A percentile compares a stretch with the other conserved stretches of the same genome.
phyloP scores from a whole-genome alignment of 2,113 vertebrate species.

The Xiphorhynchus elegans region DNA sequence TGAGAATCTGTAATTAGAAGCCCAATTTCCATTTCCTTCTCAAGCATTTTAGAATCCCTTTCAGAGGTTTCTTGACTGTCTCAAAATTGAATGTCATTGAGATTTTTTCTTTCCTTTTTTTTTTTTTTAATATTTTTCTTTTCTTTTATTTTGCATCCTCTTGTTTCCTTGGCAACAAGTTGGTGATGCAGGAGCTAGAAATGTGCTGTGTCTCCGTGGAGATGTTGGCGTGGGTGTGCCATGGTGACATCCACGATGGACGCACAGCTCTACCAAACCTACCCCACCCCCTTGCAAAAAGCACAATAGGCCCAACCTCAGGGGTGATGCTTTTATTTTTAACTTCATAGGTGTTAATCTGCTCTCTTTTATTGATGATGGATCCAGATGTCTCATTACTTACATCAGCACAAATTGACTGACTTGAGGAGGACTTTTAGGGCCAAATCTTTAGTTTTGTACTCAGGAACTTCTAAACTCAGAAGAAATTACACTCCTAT shows the following conservation, averaged over 20 bases:
- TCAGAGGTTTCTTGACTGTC: slow-evolving; percentile 77
- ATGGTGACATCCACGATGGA: slow-evolving; percentile 62
- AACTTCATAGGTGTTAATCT: slow-evolving; percentile 39
- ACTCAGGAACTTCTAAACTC: background rate
- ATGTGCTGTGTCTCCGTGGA: slow-evolving; percentile 77
- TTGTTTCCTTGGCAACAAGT: slow-evolving; percentile 84
- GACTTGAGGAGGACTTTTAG: background rate
- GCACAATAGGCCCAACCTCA: background rate
- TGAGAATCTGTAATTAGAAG: slow-evolving; percentile 79
- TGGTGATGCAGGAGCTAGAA: slow-evolving; percentile 78
- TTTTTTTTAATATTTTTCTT: background rate
- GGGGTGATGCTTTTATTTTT: slow-evolving; percentile 52
- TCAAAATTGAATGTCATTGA: slow-evolving; percentile 81
- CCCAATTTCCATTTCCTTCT: slow-evolving; percentile 73
- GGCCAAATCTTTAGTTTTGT: background rate
- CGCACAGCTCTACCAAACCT: slow-evolving; percentile 53
- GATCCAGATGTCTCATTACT: slow-evolving; percentile 10
- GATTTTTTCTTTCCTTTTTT: slow-evolving; percentile 33
- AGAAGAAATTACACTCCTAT: background rate
- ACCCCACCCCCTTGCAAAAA: slow-evolving; percentile 29
- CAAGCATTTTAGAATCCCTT: slow-evolving; percentile 73
- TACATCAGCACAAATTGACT: slow-evolving; percentile 46
- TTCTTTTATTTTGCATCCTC: slow-evolving; percentile 52
- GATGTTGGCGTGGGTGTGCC: slow-evolving; percentile 76
- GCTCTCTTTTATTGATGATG: slow-evolving; percentile 29